Conservation (phyloP, 2,888 invertebrate genomes). For the Watsonalla binaria region DNA sequence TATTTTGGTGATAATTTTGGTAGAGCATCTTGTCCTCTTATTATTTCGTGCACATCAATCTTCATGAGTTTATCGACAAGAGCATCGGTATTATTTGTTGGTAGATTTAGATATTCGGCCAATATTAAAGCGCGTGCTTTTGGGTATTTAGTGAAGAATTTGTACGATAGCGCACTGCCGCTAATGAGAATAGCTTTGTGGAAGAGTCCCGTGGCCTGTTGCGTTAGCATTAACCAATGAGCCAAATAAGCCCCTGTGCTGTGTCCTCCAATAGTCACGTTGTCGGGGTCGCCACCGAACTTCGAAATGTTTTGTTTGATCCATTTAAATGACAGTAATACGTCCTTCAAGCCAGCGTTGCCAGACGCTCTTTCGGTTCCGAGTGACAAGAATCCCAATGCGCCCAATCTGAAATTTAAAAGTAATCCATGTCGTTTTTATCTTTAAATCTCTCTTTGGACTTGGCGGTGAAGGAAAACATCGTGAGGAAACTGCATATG, state of each 20-base stretch:
- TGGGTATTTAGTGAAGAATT: constrained; percentile 24
- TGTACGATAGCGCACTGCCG: constrained; percentile 27
- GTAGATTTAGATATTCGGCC: constrained; percentile 17
- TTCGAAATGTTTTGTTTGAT: constrained; percentile 32
- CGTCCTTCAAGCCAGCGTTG: constrained; percentile 45
- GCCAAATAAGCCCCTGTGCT: constrained; percentile 42
- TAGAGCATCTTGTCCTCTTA: constrained; percentile 22
- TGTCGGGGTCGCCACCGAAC: constrained; percentile 36
- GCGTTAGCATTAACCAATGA: constrained; percentile 37
- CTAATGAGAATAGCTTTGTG: constrained; percentile 25
- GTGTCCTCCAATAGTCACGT: constrained; percentile 38
- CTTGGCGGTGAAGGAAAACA: too few relatives aligned
- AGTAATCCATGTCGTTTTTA: too few relatives aligned
- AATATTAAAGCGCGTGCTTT: constrained; percentile 18
- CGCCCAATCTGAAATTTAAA: constrained; percentile 36
- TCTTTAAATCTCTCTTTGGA: too few relatives aligned
- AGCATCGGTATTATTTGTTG: constrained; percentile 10
- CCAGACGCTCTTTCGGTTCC: constrained; percentile 32
- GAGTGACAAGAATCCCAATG: constrained; percentile 43
- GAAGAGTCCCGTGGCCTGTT: constrained; percentile 30
- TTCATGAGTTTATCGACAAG: constrained; percentile 17
- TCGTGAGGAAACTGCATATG: too few relatives aligned
- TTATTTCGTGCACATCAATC: constrained; percentile 22
- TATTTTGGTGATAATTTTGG: constrained; percentile 13
- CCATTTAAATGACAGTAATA: constrained; percentile 36